phyloP scores from a whole-genome alignment of 1,140 invertebrate species.

The Brachionus manjavacas region DNA sequence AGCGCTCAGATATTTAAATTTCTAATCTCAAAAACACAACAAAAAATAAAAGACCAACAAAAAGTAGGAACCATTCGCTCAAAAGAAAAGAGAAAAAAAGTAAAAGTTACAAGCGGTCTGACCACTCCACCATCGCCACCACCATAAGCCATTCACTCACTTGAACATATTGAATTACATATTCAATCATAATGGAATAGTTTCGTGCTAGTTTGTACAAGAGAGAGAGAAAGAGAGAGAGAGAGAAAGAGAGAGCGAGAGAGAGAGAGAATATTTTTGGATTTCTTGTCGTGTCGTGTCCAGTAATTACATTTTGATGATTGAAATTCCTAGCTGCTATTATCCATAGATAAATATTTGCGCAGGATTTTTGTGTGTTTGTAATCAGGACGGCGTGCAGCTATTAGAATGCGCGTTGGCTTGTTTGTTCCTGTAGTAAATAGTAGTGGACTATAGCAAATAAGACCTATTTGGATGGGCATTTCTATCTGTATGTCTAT shows the following conservation, averaged over 20 bases:
- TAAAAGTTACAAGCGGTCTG: not conserved
- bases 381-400: not conserved
- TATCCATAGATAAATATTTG: conserved; percentile 24
- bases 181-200: no score
- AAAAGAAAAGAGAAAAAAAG: not conserved
- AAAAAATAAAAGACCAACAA: not conserved
- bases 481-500: no score
- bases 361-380: not conserved
- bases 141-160: no score
- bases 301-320: conserved; percentile 8
- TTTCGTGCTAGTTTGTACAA: conserved; percentile 5
- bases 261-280: no score
- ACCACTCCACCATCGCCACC: no score
- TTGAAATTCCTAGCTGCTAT: not conserved
- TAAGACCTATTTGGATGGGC: not conserved
- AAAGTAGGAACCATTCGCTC: not conserved
- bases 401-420: not conserved
- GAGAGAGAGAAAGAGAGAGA: not conserved
- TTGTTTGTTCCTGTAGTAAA: not conserved
- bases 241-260: no score
- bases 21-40: not conserved
- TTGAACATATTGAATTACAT: no score
- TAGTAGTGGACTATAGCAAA: not conserved
- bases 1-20: conserved; percentile 30
- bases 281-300: not conserved